Evolutionary conservation across 2,888 invertebrate genomes (phyloP).

Genomic region (Masnerella sp.): DNA sequence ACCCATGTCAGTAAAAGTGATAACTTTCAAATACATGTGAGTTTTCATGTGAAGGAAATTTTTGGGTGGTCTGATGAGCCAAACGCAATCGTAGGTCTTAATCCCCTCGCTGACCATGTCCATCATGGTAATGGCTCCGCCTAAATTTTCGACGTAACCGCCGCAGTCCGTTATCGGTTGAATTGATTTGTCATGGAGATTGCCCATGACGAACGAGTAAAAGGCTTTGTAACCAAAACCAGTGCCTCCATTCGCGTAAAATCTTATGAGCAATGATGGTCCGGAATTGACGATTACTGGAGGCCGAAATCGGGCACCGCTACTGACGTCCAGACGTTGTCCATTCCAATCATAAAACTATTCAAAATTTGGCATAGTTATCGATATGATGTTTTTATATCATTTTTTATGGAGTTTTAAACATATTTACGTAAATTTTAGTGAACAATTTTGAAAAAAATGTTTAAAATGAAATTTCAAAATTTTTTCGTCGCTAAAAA

Average conservation of each 20-base stretch:
- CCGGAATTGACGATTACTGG: slow-evolving; percentile 83
- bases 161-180: slow-evolving; percentile 82
- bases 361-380: background rate
- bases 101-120: slow-evolving; percentile 82
- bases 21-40: slow-evolving; percentile 82
- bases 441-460: background rate
- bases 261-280: slow-evolving; percentile 82
- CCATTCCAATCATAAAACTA: slow-evolving; percentile 85
- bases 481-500: no score
- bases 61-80: slow-evolving; percentile 84
- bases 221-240: slow-evolving; percentile 83
- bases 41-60: slow-evolving; percentile 83
- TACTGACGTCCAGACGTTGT: slow-evolving; percentile 82
- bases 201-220: slow-evolving; percentile 79
- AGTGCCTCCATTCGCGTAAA: slow-evolving; percentile 85
- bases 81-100: slow-evolving; percentile 84
- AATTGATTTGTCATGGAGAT: slow-evolving; percentile 70
- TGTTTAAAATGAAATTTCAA: no score
- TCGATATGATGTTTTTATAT: background rate
- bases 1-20: slow-evolving; percentile 81
- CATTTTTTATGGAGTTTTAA: slow-evolving; percentile 1
- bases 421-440: no score
- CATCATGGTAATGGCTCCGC: slow-evolving; percentile 87
- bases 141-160: slow-evolving; percentile 84
- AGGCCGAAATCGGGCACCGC: slow-evolving; percentile 84